These are phyloP conservation scores for Lontra canadensis DNA, from an alignment of 2,113 vertebrate species.

Conservation along the genomic window DNA sequence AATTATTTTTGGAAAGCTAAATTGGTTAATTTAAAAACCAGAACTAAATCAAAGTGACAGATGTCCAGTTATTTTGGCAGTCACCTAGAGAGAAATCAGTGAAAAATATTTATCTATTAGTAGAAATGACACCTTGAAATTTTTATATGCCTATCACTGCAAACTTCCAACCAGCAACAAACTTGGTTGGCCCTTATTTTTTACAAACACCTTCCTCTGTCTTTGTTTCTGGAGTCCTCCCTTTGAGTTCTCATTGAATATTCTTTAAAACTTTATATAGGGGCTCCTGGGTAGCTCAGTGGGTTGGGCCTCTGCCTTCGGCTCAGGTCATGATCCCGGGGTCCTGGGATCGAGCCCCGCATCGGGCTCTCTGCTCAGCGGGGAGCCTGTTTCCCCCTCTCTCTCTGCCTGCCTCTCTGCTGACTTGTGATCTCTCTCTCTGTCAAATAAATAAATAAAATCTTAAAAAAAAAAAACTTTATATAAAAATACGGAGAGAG, in stretches of 20 bases:
- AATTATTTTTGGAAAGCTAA: not conserved
- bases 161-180: not conserved
- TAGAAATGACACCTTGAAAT: not conserved
- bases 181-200: not conserved
- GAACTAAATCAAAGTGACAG: not conserved
- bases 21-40: not conserved
- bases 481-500: not conserved
- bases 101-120: not conserved
- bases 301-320: too few relatives aligned
- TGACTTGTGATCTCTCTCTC: too few relatives aligned
- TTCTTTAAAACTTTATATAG: not conserved
- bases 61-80: not conserved
- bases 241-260: not conserved
- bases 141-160: not conserved
- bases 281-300: too few relatives aligned
- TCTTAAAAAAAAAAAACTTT: too few relatives aligned
- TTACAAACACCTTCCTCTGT: not conserved
- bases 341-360: too few relatives aligned
- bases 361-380: too few relatives aligned
- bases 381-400: too few relatives aligned
- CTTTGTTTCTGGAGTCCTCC: not conserved
- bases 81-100: not conserved
- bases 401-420: too few relatives aligned
- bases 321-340: too few relatives aligned
- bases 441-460: too few relatives aligned